Base-by-base conservation (phyloP, 2,797 vertebrate species). In the Ficedula albicollis region DNA sequence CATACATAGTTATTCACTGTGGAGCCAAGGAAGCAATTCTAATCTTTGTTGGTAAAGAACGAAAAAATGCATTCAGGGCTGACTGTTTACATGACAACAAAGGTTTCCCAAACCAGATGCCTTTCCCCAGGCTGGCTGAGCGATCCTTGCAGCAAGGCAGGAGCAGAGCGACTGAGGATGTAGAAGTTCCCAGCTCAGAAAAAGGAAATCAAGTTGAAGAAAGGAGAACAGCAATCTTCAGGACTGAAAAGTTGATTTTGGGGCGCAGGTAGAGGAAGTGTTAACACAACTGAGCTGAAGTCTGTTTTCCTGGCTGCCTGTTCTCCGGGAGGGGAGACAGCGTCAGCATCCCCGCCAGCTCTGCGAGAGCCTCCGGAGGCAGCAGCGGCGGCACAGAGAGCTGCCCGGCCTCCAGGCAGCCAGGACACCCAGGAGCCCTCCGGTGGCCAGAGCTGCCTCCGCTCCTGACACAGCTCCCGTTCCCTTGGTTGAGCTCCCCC, bases 381-480 rank as follows among this genome's bases (percentile, higher is more conserved):
- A 52, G 30, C 10, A 68, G 19, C 54, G 4, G 1, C 0, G 23
- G n/a, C 62, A 32, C 64, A 19, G 69, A 38, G 48, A 52, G 46
- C n/a, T 49, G 69, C 12, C 38, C 63, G 49, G 75, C 11, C 77
- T 80, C 66, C 56, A 5, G 36, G 20, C 63, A 63, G 67, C 10
- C 62, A 26, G 55, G 38, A 63, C 84, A 84, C 22, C 36, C 62
- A 73, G 80, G 80, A 96, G 90, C 90, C 94, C 90, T 95, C 91
- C 87, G 84, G 80, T 4, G 90, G 80, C 55, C 69, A 73, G 30
- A 86, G 54, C 69, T 41, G 48, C 85, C 60, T 62, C 44, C 27
- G 39, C n/a, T 20, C 2, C 1, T 30, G 41, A 36, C 77, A 69
- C 36, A 13, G 51, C 5, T 74, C 20, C 51, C 6, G 8, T 9